Evolutionary conservation across 2,888 invertebrate species (phyloP), one percentile per base, ranked within the genome.

Genomic region (Chrysina gloriosa): DNA sequence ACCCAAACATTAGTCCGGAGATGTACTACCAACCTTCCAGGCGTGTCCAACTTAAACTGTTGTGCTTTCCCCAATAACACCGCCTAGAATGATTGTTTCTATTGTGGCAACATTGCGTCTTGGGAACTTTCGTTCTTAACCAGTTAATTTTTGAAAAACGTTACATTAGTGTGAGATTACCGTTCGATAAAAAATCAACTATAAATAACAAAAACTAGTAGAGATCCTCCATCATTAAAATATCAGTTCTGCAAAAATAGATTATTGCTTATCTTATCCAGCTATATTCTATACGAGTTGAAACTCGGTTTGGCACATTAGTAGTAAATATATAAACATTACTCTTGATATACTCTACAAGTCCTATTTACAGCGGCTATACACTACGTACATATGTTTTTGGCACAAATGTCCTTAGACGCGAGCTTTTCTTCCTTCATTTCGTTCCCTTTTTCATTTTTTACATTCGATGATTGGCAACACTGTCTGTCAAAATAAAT

Each of bases 221-320:
- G 58, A 61, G 58, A 61, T 61, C 58, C 42, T 27, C 14, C 42
- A 61, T 61, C 58, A 61, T 42, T 61, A 61, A 61, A 31, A 52
- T 31, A 5, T 61, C 42, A 61, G 58, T 61, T 27, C 29, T 61
- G 58, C 27, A 61, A 61, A 61, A 61, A 61, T 61, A 61, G 42
- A 61, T 61, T 61, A 61, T 61, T 27, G 58, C 58, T n/a, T 61
- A 61, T 42, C 27, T 25, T 21, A 36, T 27, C 6, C 14, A 52
- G 29, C 52, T 27, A 52, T 52, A 7, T 19, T 21, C 7, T 27
- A 52, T 16, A 31, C 16, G 31, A 31, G 31, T 19, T 31, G 19
- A 31, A 61, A 42, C 42, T 61, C 36, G 11, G 25, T 61, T 61
- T 61, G 58, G 58, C 58, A 61, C 58, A 52, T 52, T 52, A 2